These are phyloP conservation scores for Drosophila prostipennis DNA, from an alignment of 2,888 invertebrate genomes.

Conservation along the genomic window DNA sequence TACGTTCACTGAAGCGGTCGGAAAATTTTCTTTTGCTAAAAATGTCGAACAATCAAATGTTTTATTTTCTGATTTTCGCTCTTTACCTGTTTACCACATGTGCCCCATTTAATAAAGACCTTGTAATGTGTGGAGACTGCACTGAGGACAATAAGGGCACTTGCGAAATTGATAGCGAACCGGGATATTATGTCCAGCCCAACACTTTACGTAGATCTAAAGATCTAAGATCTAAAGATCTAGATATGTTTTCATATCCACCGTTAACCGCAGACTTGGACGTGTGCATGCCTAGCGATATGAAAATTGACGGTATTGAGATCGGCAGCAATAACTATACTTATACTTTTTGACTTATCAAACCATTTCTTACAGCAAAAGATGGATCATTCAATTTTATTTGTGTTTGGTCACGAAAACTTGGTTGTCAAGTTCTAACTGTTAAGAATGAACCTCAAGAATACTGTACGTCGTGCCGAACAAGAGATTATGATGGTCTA, in stretches of 20 bases:
- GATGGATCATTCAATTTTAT: no score
- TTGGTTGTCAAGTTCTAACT: neutral
- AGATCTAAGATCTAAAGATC: no score
- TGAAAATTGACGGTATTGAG: neutral
- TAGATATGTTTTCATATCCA: no score
- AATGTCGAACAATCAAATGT: no score
- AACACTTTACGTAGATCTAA: no score
- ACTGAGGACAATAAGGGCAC: neutral
- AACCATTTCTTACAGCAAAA: neutral
- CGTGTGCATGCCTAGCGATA: neutral
- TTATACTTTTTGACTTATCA: neutral
- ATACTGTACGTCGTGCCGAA: no score
- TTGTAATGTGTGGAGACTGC: neutral
- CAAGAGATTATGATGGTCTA: no score
- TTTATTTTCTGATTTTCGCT: no score
- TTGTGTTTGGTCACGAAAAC: neutral
- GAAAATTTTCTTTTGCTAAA: no score
- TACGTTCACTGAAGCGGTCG: no score
- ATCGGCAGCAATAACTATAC: neutral
- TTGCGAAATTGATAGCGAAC: neutral
- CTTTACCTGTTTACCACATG: neutral
- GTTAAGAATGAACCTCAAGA: no score
- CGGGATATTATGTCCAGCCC: neutral
- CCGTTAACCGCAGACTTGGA: neutral
- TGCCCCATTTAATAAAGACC: neutral